Evolutionary conservation across 1,140 invertebrate genomes (phyloP).

Genomic region (Drosophila seguyi): DNA sequence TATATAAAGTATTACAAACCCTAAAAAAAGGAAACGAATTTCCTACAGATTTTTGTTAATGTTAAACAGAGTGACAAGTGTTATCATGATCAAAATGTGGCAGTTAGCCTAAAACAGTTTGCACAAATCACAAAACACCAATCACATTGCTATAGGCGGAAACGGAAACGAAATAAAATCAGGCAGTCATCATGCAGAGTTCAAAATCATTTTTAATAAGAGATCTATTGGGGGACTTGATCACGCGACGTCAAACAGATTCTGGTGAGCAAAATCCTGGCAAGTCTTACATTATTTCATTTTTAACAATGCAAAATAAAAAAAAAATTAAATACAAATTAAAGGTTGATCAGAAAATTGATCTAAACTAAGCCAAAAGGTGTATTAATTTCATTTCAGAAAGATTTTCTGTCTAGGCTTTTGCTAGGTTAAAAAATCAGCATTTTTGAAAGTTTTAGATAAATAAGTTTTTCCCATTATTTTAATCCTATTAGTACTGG

Average conservation of each 20-base stretch:
- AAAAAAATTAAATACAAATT: not conserved
- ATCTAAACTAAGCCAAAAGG: no score
- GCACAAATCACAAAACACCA: not conserved
- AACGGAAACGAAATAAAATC: not conserved
- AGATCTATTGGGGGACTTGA: constrained; percentile 91
- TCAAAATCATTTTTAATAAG: constrained; percentile 92
- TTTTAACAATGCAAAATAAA: not conserved
- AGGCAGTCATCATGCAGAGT: constrained; percentile 88
- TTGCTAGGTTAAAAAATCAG: no score
- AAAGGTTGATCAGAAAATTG: not conserved
- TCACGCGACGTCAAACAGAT: constrained; percentile 86
- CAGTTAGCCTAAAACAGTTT: not conserved
- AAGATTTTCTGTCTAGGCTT: not conserved
- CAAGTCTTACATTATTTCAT: not conserved
- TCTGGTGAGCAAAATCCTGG: constrained; percentile 52
- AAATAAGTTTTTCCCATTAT: no score
- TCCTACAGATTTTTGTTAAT: constrained; percentile 15
- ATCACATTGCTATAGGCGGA: not conserved
- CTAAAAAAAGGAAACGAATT: not conserved
- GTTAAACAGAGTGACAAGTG: constrained; percentile 18
- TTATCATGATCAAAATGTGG: constrained; percentile 7
- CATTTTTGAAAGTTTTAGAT: no score
- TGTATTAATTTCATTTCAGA: not conserved
- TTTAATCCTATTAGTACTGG: no score
- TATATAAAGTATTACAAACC: no score